These are phyloP conservation scores for Neodiprion fabricii DNA, from an alignment of 1,140 invertebrate species.

Conservation along the genomic window DNA sequence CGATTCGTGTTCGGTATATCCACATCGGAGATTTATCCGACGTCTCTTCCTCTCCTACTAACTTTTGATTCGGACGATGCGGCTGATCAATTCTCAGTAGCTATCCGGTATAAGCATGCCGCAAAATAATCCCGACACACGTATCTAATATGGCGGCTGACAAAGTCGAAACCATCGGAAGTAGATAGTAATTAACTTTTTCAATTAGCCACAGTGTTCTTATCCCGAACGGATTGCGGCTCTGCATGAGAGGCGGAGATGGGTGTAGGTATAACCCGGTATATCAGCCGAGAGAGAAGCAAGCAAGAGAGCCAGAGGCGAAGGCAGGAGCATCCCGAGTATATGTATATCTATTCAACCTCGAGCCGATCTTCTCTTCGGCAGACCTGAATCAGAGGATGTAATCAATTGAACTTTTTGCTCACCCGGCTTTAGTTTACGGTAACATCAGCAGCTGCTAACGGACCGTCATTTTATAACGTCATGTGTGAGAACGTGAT, in stretches of 20 bases:
- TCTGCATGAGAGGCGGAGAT: constrained; percentile 16
- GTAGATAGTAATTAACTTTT: constrained; percentile 43
- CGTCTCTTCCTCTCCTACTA: too few species aligned
- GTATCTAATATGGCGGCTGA: constrained; percentile 4
- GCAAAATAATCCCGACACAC: neutral
- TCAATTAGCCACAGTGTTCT: constrained; percentile 28
- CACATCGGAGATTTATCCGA: too few species aligned
- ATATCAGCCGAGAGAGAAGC: constrained; percentile 19
- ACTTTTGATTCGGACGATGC: too few species aligned
- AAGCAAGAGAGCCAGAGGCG: constrained; percentile 16
- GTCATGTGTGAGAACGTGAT: constrained; percentile 26
- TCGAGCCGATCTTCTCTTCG: neutral
- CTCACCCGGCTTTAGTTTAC: constrained; percentile 34
- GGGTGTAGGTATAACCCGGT: constrained; percentile 16
- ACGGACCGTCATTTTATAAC: constrained; percentile 40
- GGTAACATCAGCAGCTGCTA: constrained; percentile 36
- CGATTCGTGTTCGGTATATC: too few species aligned
- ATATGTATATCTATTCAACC: neutral
- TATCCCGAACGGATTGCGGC: constrained; percentile 8
- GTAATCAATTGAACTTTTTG: constrained; percentile 47
- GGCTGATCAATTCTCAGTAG: too few species aligned
- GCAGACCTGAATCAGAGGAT: constrained; percentile 28
- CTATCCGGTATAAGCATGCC: neutral
- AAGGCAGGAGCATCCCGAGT: too few species aligned
- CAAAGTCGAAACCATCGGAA: neutral